A percentile compares a stretch with the other conserved stretches of the same genome.
phyloP scores from a whole-genome alignment of 1,140 invertebrate species.

The Calosoma granatense region DNA sequence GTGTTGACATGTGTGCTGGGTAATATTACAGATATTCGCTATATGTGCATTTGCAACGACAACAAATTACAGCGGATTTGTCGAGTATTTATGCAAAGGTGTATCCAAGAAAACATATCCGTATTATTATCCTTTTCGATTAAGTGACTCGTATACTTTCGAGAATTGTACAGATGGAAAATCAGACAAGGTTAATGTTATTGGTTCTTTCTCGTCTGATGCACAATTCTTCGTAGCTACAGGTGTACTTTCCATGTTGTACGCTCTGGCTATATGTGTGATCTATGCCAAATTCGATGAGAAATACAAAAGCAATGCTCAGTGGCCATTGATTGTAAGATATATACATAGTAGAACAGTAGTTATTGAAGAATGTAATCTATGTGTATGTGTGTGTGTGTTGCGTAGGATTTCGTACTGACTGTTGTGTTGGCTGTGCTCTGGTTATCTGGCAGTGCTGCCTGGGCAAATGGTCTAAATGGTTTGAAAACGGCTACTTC shows the following conservation, averaged over 20 bases:
- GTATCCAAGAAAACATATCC: constrained; percentile 11
- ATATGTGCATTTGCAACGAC: constrained; percentile 50
- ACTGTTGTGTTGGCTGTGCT: constrained; percentile 50
- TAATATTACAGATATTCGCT: constrained; percentile 40
- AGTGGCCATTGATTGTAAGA: constrained; percentile 34
- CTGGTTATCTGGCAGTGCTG: constrained; percentile 55
- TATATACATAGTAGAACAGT: no score
- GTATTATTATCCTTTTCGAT: constrained; percentile 29
- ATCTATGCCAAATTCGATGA: constrained; percentile 51
- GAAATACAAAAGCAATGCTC: constrained; percentile 45
- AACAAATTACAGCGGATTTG: constrained; percentile 33
- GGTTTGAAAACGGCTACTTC: constrained; percentile 46
- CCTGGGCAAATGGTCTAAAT: constrained; percentile 52
- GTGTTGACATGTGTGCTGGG: no score
- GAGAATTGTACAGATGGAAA: constrained; percentile 7
- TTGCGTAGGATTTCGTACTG: constrained; percentile 47
- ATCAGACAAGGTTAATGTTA: constrained; percentile 17
- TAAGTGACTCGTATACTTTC: constrained; percentile 13
- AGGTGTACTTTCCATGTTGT: constrained; percentile 55
- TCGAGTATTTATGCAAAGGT: constrained; percentile 19
- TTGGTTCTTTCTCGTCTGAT: constrained; percentile 45
- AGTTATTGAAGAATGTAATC: neutral
- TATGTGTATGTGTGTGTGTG: neutral
- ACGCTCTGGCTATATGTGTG: constrained; percentile 43
- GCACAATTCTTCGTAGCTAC: constrained; percentile 60